A percentile compares a stretch with the other conserved stretches of the same genome.
Evolutionary conservation across 2,888 invertebrate genomes (phyloP).

Genomic region (Crossocerus cetratus): DNA sequence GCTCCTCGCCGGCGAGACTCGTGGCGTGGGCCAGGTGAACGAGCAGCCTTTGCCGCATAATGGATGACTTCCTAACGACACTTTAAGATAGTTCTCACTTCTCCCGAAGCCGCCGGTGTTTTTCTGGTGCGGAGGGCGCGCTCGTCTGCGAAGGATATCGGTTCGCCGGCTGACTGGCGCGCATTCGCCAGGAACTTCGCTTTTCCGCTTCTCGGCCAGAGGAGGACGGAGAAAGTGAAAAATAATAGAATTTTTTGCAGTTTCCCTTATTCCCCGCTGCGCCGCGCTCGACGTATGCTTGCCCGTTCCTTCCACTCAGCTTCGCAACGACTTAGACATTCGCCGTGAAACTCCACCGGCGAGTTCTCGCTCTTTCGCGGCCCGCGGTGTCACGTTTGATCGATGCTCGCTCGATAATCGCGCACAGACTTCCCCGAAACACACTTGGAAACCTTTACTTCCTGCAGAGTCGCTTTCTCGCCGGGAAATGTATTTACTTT

Average conservation of each 20-base stretch:
- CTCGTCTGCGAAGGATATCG: slow-evolving; percentile 15
- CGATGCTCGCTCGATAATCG: neutral
- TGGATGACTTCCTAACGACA: slow-evolving; percentile 74
- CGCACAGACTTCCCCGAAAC: neutral
- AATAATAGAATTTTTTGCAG: slow-evolving; percentile 67
- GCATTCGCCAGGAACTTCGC: neutral
- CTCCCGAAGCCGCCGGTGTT: slow-evolving; percentile 48
- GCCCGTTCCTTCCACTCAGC: slow-evolving; percentile 9
- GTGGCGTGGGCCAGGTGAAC: slow-evolving; percentile 62
- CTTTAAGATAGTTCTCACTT: slow-evolving; percentile 72
- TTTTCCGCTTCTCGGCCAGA: neutral
- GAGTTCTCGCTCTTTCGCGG: neutral
- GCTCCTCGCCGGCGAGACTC: slow-evolving; percentile 53
- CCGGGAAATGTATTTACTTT: neutral
- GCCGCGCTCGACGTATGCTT: neutral
- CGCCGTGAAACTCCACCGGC: slow-evolving; percentile 34
- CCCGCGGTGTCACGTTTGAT: neutral
- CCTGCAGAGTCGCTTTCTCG: neutral
- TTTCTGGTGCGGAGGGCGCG: slow-evolving; percentile 45
- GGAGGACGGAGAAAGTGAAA: slow-evolving; percentile 53
- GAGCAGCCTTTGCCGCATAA: slow-evolving; percentile 69
- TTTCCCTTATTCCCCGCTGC: slow-evolving; percentile 22
- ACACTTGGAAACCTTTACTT: neutral
- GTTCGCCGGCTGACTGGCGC: slow-evolving; percentile 14
- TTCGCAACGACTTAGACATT: slow-evolving; percentile 57